Base-by-base conservation (phyloP, 2,888 invertebrate genomes). In the Ethmia dodecea region DNA sequence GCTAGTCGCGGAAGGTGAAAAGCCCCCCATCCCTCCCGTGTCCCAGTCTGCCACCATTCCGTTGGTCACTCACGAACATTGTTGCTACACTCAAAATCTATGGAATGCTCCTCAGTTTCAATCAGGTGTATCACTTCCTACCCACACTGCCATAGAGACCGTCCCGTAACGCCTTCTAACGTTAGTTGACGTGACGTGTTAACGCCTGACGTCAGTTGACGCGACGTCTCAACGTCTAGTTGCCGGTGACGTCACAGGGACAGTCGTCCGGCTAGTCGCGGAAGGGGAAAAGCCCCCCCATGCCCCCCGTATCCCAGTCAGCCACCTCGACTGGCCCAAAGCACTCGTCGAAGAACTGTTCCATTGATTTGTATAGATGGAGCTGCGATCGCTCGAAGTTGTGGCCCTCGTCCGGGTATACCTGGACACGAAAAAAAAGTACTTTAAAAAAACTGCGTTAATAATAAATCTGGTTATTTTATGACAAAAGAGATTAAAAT, bases 401-500 rank as follows among this genome's bases (percentile, higher is more conserved):
- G 68, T 96, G 95, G 18, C 91, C 92, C 67, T 95, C 95, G 69
- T 96, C 96, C 0, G 96, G 94, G 68, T 97, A 97, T 0, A 95
- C 90, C 95, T 95, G 80, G 2, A 50, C 8, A n/a, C 3, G 1
- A 22, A 4, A 22, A 22, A n/a, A n/a, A n/a, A n/a, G n/a, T n/a
- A n/a, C n/a, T n/a, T n/a, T n/a, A n/a, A n/a, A n/a, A n/a, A n/a
- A n/a, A n/a, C n/a, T n/a, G n/a, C n/a, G n/a, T n/a, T n/a, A n/a
- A n/a, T n/a, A n/a, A n/a, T n/a, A n/a, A n/a, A n/a, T n/a, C n/a
- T n/a, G n/a, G n/a, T n/a, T n/a, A n/a, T n/a, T n/a, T n/a, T n/a
- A n/a, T n/a, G n/a, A n/a, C n/a, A n/a, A n/a, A n/a, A n/a, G n/a
- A n/a, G n/a, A n/a, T n/a, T n/a, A n/a, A n/a, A n/a, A n/a, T n/a